Evolutionary conservation across 2,113 vertebrate genomes (phyloP).

Genomic region (Leptodactylus fuscus): DNA sequence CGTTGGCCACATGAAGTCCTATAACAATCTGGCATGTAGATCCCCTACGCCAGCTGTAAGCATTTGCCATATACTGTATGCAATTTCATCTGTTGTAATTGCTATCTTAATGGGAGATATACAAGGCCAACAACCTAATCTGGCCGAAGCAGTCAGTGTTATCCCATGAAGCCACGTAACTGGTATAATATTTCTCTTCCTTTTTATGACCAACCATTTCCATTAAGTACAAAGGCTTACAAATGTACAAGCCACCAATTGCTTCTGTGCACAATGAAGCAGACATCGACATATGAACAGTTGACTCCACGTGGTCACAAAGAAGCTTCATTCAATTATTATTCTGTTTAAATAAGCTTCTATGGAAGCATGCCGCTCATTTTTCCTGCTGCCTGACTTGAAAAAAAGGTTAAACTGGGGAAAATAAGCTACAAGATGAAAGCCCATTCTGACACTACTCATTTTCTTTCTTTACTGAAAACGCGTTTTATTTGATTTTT

Average conservation of each 20-base stretch:
- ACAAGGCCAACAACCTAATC: background rate
- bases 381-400: background rate
- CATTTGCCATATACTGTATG: background rate
- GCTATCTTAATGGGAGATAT: background rate
- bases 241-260: conserved; percentile 1
- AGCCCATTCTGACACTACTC: background rate
- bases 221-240: background rate
- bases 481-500: background rate
- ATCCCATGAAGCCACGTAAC: background rate
- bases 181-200: background rate
- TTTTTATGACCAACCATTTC: conserved; percentile 1
- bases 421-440: background rate
- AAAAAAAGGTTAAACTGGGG: conserved; percentile 4
- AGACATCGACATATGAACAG: background rate
- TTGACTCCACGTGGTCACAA: background rate
- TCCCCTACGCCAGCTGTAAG: background rate
- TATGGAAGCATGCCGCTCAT: background rate
- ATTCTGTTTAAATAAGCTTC: background rate
- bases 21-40: too few relatives aligned
- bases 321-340: background rate
- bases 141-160: background rate
- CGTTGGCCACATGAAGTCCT: background rate
- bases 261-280: conserved; percentile 10
- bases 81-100: background rate
- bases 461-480: background rate